Conservation (phyloP, 2,888 invertebrate genomes). For the Oscheius sp. region DNA sequence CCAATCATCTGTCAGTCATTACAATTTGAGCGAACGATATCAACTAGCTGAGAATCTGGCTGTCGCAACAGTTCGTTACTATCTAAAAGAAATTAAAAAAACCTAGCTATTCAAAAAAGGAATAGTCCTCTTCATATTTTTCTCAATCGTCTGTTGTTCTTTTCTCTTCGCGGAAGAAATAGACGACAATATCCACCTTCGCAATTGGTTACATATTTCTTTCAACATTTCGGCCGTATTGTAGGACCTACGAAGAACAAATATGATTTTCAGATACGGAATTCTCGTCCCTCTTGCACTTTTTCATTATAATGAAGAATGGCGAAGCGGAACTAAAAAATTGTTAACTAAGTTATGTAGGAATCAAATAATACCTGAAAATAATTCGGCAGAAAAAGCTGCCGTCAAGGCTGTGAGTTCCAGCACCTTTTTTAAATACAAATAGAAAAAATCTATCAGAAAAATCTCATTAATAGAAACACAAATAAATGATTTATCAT, state of each 20-base stretch:
- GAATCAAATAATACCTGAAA: neutral
- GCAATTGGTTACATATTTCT: slow-evolving; percentile 43
- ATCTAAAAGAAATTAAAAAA: no score
- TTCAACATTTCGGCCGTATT: slow-evolving; percentile 42
- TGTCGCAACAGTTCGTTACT: slow-evolving; percentile 31
- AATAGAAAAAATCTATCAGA: no score
- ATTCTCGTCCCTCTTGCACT: slow-evolving; percentile 37
- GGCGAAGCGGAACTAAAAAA: slow-evolving; percentile 3
- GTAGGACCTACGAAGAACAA: slow-evolving; percentile 2
- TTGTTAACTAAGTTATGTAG: neutral
- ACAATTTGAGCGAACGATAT: slow-evolving; percentile 36
- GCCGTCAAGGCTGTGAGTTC: neutral
- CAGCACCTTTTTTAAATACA: neutral
- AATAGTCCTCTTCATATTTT: slow-evolving; percentile 36
- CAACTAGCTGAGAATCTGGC: slow-evolving; percentile 42
- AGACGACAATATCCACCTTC: slow-evolving; percentile 33
- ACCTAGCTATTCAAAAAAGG: slow-evolving; percentile 43
- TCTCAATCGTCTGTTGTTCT: slow-evolving; percentile 37
- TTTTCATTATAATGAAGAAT: slow-evolving; percentile 39
- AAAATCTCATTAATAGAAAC: no score
- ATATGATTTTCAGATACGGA: slow-evolving; percentile 41
- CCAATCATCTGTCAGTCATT: neutral
- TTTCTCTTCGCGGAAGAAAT: slow-evolving; percentile 35
- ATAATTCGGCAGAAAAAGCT: neutral
- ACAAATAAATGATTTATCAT: no score